Evolutionary conservation across 1,140 invertebrate genomes (phyloP), one percentile per base, ranked within the genome.

Genomic region (Idris sp.): DNA sequence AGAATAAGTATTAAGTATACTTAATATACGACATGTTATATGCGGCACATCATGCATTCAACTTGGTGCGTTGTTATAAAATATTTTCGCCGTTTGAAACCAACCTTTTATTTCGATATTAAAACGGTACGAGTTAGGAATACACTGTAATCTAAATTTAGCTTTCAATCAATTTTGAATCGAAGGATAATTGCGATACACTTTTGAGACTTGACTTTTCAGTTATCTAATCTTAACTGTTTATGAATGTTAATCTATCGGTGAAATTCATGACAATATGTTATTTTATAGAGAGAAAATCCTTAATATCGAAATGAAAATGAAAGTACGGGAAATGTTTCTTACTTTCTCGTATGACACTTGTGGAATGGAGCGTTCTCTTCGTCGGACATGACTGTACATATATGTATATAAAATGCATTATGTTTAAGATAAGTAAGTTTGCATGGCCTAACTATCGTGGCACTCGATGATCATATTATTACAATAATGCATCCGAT

Each of bases 21-120:
- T 58, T 79, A 65, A 76, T 74, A 64, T 76, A 74, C 74, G 75
- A 79, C 74, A 77, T 79, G 74, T 78, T 76, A 79, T 77, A 76
- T 74, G 73, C 76, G 79, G 72, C 67, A 36, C 44, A 48, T 46
- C 53, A 56, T 74, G 46, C 30, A 48, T 44, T 73, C 53, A 14
- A 51, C 43, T 67, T 41, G n/a, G 54, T 74, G 44, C 43, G 36
- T 33, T 53, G 67, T 62, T 46, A 62, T 62, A 56, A 72, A 72
- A 62, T 72, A 72, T 43, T 64, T 59, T 56, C 48, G 49, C 35
- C 41, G 22, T 22, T 46, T 40, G 13, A 36, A 58, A 35, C 25
- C 40, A 61, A 38, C 40, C n/a, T n/a, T 61, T 49, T 10, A 33
- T 30, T 6, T 41, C 41, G 33, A 49, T 53, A 51, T 53, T 48